Percentiles rank a stretch among this genome's conserved stretches.
Conservation (phyloP, 1,140 invertebrate genomes). For the Meteorus sp. region DNA sequence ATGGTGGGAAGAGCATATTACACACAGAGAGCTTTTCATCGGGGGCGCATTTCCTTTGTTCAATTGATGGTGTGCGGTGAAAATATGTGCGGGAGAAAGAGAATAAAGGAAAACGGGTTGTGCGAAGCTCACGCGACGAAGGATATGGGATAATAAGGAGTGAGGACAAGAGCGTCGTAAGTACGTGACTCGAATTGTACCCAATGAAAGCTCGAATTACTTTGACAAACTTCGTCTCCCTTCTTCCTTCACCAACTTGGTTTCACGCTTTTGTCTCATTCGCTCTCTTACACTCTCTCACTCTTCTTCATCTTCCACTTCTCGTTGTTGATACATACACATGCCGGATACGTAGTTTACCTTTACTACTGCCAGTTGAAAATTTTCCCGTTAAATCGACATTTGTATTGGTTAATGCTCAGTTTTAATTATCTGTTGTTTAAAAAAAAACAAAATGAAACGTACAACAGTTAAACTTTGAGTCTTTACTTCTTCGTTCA, state of each 20-base stretch:
- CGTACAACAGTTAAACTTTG: too few species aligned
- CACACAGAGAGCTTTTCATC: conserved; percentile 7
- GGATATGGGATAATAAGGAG: conserved; percentile 55
- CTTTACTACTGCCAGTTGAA: too few species aligned
- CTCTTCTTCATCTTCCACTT: too few species aligned
- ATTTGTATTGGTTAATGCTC: too few species aligned
- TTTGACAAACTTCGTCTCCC: conserved; percentile 47
- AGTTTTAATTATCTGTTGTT: too few species aligned
- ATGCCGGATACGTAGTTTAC: too few species aligned
- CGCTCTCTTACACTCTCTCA: not conserved
- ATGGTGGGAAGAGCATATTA: too few species aligned
- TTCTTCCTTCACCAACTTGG: not conserved
- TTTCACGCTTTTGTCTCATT: not conserved
- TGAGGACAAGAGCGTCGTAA: conserved; percentile 49
- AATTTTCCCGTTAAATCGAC: too few species aligned
- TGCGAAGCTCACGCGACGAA: conserved; percentile 22
- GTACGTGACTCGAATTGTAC: conserved; percentile 50
- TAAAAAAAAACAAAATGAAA: too few species aligned
- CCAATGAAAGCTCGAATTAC: conserved; percentile 46
- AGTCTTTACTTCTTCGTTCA: too few species aligned
- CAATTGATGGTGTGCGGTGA: conserved; percentile 9
- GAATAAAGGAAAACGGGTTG: not conserved
- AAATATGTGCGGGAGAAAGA: conserved; percentile 24
- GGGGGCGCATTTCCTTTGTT: conserved; percentile 9
- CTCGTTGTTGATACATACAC: too few species aligned